phyloP scores from a whole-genome alignment of 2,113 vertebrate genomes.

The Saiga tatarica region DNA sequence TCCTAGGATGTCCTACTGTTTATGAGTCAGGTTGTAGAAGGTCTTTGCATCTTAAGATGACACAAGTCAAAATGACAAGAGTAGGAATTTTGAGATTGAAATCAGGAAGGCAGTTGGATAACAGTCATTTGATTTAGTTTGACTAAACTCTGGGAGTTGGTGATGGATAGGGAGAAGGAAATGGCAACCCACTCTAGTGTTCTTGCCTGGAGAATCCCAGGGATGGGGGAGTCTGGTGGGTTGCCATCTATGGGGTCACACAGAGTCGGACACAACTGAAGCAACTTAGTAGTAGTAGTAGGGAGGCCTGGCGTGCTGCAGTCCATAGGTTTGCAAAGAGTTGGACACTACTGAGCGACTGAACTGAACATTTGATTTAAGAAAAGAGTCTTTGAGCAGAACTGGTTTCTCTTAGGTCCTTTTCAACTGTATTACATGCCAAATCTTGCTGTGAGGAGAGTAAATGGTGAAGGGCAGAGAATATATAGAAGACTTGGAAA shows the following conservation, averaged over 20 bases:
- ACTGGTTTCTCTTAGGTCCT: background rate
- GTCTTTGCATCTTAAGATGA: background rate
- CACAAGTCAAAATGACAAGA: background rate
- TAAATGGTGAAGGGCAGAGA: background rate
- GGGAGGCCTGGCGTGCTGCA: background rate
- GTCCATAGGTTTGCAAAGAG: background rate
- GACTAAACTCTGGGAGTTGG: background rate
- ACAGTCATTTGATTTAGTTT: background rate
- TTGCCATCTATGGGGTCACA: too few relatives aligned
- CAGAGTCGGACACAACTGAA: too few relatives aligned
- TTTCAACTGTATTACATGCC: background rate
- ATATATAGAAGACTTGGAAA: background rate
- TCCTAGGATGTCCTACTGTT: background rate
- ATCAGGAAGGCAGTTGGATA: background rate
- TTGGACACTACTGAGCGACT: accelerated
- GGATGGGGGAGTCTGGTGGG: too few relatives aligned
- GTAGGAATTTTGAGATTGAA: background rate
- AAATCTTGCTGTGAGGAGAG: background rate
- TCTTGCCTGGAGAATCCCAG: too few relatives aligned
- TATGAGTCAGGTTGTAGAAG: background rate
- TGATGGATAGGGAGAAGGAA: background rate
- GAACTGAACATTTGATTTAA: background rate
- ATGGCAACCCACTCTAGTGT: too few relatives aligned
- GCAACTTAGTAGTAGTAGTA: background rate
- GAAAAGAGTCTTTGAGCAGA: background rate